These are phyloP conservation scores for Heliocidaris erythrogramma DNA, from an alignment of 35 echinoderm and acorn worm genomes.

Conservation along the genomic window DNA sequence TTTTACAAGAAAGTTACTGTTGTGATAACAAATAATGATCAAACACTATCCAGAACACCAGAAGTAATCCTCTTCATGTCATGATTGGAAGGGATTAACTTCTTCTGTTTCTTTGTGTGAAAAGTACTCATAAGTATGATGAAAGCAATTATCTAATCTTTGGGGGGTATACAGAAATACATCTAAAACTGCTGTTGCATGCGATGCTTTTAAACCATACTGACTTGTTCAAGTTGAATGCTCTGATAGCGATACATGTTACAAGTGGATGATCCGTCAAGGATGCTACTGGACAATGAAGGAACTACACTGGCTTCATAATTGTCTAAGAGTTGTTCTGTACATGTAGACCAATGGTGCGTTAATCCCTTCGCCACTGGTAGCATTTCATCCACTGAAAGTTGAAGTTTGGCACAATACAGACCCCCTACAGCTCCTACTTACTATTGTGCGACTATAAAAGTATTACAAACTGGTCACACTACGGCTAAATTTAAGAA, in stretches of 20 bases:
- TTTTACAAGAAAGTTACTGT: neutral
- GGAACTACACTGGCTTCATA: neutral
- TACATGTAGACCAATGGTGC: neutral
- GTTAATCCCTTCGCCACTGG: neutral
- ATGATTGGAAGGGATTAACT: neutral
- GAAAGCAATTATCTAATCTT: neutral
- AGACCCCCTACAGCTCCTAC: neutral
- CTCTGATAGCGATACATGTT: neutral
- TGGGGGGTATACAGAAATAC: neutral
- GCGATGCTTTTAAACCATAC: neutral
- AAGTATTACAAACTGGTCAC: neutral
- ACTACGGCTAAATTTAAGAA: neutral
- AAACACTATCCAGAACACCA: neutral
- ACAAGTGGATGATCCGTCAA: neutral
- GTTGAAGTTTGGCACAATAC: neutral
- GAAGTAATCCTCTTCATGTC: neutral
- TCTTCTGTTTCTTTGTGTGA: neutral
- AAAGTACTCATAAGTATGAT: neutral
- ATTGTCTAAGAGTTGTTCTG: neutral
- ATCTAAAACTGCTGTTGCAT: neutral
- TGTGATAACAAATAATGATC: neutral
- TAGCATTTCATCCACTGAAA: neutral
- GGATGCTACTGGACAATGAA: neutral
- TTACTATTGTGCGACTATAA: neutral
- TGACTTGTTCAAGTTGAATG: neutral